phyloP scores from a whole-genome alignment of 2,888 invertebrate species.

The Orgyia antiqua region DNA sequence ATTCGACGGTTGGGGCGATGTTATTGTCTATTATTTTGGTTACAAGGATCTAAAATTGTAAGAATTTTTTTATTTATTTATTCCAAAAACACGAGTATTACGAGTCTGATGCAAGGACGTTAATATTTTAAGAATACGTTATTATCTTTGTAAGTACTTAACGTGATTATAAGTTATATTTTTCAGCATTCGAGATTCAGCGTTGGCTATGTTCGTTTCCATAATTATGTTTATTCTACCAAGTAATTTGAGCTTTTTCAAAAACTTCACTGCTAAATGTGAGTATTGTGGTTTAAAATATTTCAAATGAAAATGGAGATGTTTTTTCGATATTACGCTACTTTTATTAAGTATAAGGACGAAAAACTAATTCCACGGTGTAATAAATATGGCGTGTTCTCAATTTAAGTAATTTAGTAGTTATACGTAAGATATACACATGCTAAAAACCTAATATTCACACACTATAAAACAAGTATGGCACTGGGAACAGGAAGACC shows the following conservation, averaged over 20 bases:
- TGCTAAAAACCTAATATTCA: no score
- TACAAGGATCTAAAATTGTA: constrained; percentile 35
- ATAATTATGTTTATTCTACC: constrained; percentile 51
- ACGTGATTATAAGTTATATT: neutral
- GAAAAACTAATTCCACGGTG: no score
- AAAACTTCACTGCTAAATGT: constrained; percentile 46
- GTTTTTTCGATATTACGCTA: no score
- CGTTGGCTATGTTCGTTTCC: constrained; percentile 35
- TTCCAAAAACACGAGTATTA: neutral
- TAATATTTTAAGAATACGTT: neutral
- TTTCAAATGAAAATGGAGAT: no score
- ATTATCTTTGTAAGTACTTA: neutral
- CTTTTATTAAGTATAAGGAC: no score
- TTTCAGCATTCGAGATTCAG: constrained; percentile 51
- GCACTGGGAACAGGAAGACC: no score
- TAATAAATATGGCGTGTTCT: no score
- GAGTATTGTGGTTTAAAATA: constrained; percentile 12
- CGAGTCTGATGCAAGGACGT: no score
- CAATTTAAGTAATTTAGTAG: no score
- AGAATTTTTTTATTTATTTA: constrained; percentile 12
- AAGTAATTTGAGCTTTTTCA: constrained; percentile 29
- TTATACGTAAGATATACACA: no score
- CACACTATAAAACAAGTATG: no score
- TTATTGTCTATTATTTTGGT: constrained; percentile 15
- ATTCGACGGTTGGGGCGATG: constrained; percentile 57